These are phyloP conservation scores for Myiopsitta monachus DNA, from an alignment of 2,113 vertebrate species.

Conservation along the genomic window DNA sequence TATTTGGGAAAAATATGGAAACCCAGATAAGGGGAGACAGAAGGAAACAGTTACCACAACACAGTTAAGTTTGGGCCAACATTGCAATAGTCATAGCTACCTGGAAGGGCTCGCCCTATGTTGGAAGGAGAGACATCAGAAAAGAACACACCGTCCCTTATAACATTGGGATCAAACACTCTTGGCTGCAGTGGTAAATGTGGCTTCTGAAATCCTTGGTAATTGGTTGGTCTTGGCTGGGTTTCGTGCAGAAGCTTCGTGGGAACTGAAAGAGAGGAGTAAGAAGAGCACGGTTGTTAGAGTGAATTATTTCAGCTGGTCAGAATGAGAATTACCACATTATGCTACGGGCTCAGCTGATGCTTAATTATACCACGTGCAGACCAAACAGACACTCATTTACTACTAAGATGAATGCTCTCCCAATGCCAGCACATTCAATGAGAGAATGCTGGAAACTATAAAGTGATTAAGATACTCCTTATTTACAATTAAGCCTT, in stretches of 20 bases:
- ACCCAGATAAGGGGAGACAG: not conserved
- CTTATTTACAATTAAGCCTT: constrained; percentile 20
- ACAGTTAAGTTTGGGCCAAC: not conserved
- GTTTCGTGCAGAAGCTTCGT: constrained; percentile 86
- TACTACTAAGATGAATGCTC: not conserved
- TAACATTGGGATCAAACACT: constrained; percentile 82
- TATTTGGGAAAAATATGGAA: not conserved
- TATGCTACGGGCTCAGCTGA: not conserved
- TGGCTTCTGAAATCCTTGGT: constrained; percentile 66
- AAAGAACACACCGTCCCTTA: constrained; percentile 80
- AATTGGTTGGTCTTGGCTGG: constrained; percentile 70
- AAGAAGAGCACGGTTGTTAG: constrained; percentile 19
- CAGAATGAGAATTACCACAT: not conserved
- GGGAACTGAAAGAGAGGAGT: constrained; percentile 76
- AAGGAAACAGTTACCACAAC: not conserved
- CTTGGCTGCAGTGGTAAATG: constrained; percentile 61
- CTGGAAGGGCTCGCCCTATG: constrained; percentile 75
- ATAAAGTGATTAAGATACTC: not conserved
- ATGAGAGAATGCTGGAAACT: not conserved
- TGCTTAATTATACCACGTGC: not conserved
- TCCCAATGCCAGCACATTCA: not conserved
- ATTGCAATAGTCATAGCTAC: constrained; percentile 48
- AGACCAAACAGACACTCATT: constrained; percentile 18
- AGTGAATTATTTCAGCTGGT: not conserved
- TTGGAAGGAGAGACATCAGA: constrained; percentile 77